Conservation (phyloP, 2,888 invertebrate species). For the Celastrina argiolus region DNA sequence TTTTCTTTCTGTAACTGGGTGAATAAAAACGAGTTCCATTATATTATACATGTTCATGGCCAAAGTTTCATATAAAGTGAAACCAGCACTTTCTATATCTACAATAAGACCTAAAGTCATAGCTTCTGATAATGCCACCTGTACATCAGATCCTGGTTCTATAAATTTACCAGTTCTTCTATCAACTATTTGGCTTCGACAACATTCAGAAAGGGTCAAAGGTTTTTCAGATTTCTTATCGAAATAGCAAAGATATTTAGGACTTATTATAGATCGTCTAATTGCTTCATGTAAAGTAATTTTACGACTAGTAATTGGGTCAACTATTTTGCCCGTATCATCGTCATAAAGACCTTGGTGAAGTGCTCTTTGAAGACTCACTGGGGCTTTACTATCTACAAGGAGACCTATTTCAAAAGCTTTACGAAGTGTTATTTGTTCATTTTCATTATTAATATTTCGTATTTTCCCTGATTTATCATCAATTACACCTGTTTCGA, state of each 20-base stretch:
- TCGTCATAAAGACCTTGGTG: constrained; percentile 92
- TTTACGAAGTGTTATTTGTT: constrained; percentile 84
- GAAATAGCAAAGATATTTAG: constrained; percentile 88
- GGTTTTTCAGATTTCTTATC: constrained; percentile 85
- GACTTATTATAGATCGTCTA: constrained; percentile 87
- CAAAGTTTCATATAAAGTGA: constrained; percentile 87
- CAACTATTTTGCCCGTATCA: constrained; percentile 87
- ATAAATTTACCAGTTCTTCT: constrained; percentile 87
- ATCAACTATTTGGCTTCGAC: constrained; percentile 88
- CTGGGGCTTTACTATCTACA: constrained; percentile 87
- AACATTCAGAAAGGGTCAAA: constrained; percentile 86
- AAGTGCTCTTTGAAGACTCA: constrained; percentile 89
- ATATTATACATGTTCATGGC: constrained; percentile 88
- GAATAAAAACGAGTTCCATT: constrained; percentile 81
- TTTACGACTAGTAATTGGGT: constrained; percentile 86
- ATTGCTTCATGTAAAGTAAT: constrained; percentile 91
- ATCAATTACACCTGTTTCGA: constrained; percentile 85
- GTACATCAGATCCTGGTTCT: constrained; percentile 82
- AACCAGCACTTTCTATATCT: constrained; percentile 90
- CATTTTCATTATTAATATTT: constrained; percentile 81
- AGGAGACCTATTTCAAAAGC: constrained; percentile 89
- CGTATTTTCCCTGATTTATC: constrained; percentile 83
- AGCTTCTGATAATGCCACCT: constrained; percentile 84
- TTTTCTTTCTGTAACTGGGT: constrained; percentile 86
- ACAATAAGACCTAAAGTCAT: constrained; percentile 87